Evolutionary conservation across 2,797 vertebrate genomes (phyloP), one percentile per base, ranked within the genome.

Genomic region (Onychomys arenicola): DNA sequence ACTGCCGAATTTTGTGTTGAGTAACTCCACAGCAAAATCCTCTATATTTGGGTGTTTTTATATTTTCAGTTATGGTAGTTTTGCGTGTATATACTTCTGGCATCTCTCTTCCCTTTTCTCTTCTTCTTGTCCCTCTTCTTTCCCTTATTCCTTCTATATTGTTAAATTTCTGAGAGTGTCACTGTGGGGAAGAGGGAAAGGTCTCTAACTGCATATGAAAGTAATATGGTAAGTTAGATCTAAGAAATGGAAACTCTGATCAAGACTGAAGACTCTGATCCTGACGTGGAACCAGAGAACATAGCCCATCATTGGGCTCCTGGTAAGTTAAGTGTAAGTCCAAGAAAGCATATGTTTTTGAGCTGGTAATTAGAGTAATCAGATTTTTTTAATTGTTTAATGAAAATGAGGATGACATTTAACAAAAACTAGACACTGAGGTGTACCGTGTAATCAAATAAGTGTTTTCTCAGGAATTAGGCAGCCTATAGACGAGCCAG

Each of bases 201-300:
- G 49, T 29, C 13, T 23, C 10, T 27, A 49, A 34, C 11, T 8
- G 46, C 57, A 37, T 27, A n/a, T n/a, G 3, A 43, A 73, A 14
- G 14, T 29, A 40, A 78, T 43, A 78, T 67, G 29, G 16, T 90
- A 73, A 78, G 67, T 69, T 43, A 2, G 43, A 52, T 55, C 25
- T 81, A 57, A 57, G n/a, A 90, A 90, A 69, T 34, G 37, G 49
- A 17, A 21, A 29, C 14, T 21, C 10, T 13, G 40, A 10, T 1
- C 7, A 1, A 11, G 13, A 40, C 17, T 1, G 49, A 12, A 43
- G 1, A 21, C 43, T 29, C 61, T 65, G 40, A 34, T 55, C 2
- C 4, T 34, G 34, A 10, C 21, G 4, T 1, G 17, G 16, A n/a
- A 32, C n/a, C 0, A 43, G 65, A 1, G 17, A 10, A 2, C 6